A percentile compares a stretch with the other conserved stretches of the same genome.
Conservation (phyloP, 2,113 vertebrate species). For the Prolemur simus region DNA sequence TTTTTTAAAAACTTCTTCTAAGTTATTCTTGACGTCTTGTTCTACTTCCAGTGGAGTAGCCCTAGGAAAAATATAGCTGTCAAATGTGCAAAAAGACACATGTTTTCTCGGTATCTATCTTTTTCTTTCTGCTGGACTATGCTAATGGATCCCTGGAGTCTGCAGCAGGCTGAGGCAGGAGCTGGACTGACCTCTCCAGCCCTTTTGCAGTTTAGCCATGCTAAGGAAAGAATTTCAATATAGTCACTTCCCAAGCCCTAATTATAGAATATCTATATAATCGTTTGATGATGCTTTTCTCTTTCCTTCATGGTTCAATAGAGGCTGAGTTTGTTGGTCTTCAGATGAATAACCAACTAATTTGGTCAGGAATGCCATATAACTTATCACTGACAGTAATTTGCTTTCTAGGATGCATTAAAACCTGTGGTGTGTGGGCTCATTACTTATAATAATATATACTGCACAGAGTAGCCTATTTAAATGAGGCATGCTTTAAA, state of each 20-base stretch:
- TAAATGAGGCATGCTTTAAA: background rate
- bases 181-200: slow-evolving; percentile 55
- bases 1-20: slow-evolving; percentile 8
- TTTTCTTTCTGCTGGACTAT: slow-evolving; percentile 50
- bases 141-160: slow-evolving; percentile 55
- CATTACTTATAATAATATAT: slow-evolving; percentile 34
- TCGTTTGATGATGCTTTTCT: background rate
- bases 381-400: slow-evolving; percentile 48
- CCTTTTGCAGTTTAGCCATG: background rate
- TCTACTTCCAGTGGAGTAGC: slow-evolving; percentile 61
- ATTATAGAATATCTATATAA: slow-evolving; percentile 50
- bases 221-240: slow-evolving; percentile 36
- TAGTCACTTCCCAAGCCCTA: slow-evolving; percentile 3
- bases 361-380: slow-evolving; percentile 59
- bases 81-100: slow-evolving; percentile 50
- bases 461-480: background rate
- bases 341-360: slow-evolving; percentile 59
- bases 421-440: slow-evolving; percentile 43
- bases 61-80: slow-evolving; percentile 72
- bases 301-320: slow-evolving; percentile 53
- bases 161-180: slow-evolving; percentile 41
- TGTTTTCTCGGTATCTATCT: slow-evolving; percentile 55
- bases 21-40: slow-evolving; percentile 69
- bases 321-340: slow-evolving; percentile 59
- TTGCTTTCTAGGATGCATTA: slow-evolving; percentile 64